Base-by-base conservation (phyloP, 2,113 vertebrate genomes). In the Helogale parvula region DNA sequence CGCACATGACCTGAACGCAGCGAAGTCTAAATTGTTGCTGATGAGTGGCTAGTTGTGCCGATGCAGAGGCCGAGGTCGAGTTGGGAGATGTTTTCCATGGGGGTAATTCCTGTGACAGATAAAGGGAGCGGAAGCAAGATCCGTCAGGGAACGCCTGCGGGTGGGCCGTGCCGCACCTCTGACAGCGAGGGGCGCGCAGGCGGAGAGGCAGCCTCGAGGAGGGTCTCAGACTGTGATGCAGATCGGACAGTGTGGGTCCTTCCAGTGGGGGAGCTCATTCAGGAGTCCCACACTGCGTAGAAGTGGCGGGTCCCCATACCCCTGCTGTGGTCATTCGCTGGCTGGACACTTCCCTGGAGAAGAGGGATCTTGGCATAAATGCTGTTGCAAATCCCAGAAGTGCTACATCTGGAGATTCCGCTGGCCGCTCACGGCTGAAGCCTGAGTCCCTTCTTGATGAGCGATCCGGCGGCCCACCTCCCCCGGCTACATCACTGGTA, bases 321-420 rank as follows among this genome's bases (percentile, higher is more conserved):
- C 31, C 23, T 63, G 15, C 25, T 50, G 29, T 29, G 35, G 12
- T 41, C 12, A 1, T 19, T 52, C n/a, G 10, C 33, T 35, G 68
- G 13, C 41, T 92, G 71, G 16, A 31, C 17, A 25, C 5, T 63
- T 11, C 3, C 21, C 25, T 0, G 0, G 27, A 71, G 50, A 3
- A 88, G 10, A 60, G 45, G 25, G 9, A 33, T 87, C 31, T 83
- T 66, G 31, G 31, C 76, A 3, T 25, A 45, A 47, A 60, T 35
- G 27, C 14, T 38, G 7, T 16, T 25, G 15, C 41, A 80, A 16
- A 14, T 15, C 63, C 38, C 41, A 3, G 33, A 63, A 41, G 21
- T 38, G 10, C 15, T 87, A 33, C 50, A 17, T 76, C 50, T 90
- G 38, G n/a, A 72, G 45, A 52, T 16, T 57, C 17, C 5, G 31